Evolutionary conservation across 92 coral and sea anemone species (phyloP), one percentile per base, ranked within the genome.

Genomic region (Meandrina meandrites): DNA sequence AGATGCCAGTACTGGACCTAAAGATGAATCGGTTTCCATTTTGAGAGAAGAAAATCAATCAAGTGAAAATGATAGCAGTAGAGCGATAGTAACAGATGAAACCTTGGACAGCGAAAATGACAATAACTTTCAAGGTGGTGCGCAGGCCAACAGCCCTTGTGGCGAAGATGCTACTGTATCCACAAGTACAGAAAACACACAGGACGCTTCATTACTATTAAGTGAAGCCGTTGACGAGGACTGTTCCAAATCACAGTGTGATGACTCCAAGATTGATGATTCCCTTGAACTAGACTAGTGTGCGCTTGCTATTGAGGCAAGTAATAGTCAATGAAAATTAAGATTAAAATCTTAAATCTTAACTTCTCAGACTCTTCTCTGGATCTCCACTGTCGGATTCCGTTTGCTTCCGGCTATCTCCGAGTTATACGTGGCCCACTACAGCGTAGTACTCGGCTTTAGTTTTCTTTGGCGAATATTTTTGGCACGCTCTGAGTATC

Each of bases 261-360:
- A 48, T 48, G 31, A 48, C 28, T 2, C 28, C 12, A 11, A 35
- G 21, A 15, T 69, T 5, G 11, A 70, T 69, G 78, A 82, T 68
- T 48, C 78, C 1, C 76, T 67, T 47, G 85, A 81, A 50, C 35
- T 14, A 5, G 86, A 82, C 78, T 82, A 82, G 16, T 3, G 62
- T 62, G 74, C 13, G 37, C 17, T 64, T n/a, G 36, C 5, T 22
- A 1, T n/a, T 34, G 6, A 34, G 9, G 31, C 31, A 54, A 5
- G 0, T 54, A 30, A 8, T 7, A 31, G 9, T 14, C 42, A 74
- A 75, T 40, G 79, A n/a, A 75, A 75, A 6, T 27, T 19, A 45
- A 37, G 42, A 76, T n/a, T 27, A 9, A 27, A 66, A 7, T 27
- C 24, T 17, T 66, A 2, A 9, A 27, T 27, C 28, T 66, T 66